These are phyloP conservation scores for Parambassis ranga DNA, from an alignment of 2,797 vertebrate species.

Conservation along the genomic window DNA sequence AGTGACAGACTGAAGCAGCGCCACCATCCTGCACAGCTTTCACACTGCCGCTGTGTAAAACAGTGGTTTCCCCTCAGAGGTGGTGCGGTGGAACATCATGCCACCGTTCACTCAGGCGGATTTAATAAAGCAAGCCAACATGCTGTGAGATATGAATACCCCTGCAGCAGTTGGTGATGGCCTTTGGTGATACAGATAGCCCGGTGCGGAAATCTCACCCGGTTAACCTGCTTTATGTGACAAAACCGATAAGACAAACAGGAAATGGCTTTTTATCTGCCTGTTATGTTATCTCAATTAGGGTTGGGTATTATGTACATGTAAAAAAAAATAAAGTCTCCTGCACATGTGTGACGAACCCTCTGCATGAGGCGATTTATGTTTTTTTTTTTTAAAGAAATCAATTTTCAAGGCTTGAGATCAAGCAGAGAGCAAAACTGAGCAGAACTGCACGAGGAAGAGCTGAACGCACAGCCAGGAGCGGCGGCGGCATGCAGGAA, in stretches of 20 bases:
- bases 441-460: not conserved
- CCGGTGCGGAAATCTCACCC: constrained; percentile 59
- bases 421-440: not conserved
- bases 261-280: constrained; percentile 74
- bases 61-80: constrained; percentile 11
- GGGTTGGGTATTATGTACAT: constrained; percentile 56
- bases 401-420: constrained; percentile 21
- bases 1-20: not conserved
- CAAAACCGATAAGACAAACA: constrained; percentile 71
- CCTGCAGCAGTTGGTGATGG: constrained; percentile 59
- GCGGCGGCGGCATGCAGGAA: constrained; percentile 23
- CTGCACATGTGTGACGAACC: not conserved
- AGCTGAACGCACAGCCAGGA: constrained; percentile 2
- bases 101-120: constrained; percentile 17
- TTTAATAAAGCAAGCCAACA: constrained; percentile 64
- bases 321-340: not conserved
- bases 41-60: not conserved
- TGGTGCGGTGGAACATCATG: constrained; percentile 13
- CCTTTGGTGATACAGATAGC: constrained; percentile 57
- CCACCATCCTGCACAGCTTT: not conserved
- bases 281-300: constrained; percentile 70
- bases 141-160: constrained; percentile 53
- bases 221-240: constrained; percentile 73
- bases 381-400: not conserved
- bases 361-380: not conserved